These are phyloP conservation scores for Temnothorax ravouxi DNA, from an alignment of 2,888 invertebrate species.

Conservation along the genomic window DNA sequence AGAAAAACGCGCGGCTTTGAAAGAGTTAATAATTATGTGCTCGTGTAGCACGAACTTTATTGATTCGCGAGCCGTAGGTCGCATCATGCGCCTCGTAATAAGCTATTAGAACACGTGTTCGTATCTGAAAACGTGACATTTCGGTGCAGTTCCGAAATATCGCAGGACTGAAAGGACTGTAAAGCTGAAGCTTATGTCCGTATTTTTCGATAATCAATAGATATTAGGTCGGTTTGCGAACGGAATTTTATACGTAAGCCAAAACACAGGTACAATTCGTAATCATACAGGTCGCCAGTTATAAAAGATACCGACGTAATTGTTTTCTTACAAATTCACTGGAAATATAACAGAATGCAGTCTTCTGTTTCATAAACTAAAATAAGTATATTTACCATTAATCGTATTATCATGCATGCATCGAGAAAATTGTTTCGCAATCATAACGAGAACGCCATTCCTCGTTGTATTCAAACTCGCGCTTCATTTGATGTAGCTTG, in stretches of 20 bases:
- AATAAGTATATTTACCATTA: not conserved
- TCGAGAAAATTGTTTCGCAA: not conserved
- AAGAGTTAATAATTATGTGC: slow-evolving; percentile 50
- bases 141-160: slow-evolving; percentile 1
- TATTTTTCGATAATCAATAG: slow-evolving; percentile 40
- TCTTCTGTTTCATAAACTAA: not conserved
- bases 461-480: not conserved
- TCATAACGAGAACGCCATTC: not conserved
- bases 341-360: not conserved
- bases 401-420: not conserved
- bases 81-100: slow-evolving; percentile 15
- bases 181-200: slow-evolving; percentile 15
- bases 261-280: not conserved
- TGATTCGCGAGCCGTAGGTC: slow-evolving; percentile 44
- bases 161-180: not conserved
- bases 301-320: not conserved
- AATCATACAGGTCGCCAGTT: not conserved
- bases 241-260: slow-evolving; percentile 16
- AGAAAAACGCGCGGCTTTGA: slow-evolving; percentile 48
- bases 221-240: slow-evolving; percentile 15
- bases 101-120: slow-evolving; percentile 41
- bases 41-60: slow-evolving; percentile 16
- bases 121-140: slow-evolving; percentile 36
- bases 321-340: not conserved
- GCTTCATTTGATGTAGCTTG: not conserved